Conservation (phyloP, 1,140 invertebrate species). For the Doryteuthis pealeii region DNA sequence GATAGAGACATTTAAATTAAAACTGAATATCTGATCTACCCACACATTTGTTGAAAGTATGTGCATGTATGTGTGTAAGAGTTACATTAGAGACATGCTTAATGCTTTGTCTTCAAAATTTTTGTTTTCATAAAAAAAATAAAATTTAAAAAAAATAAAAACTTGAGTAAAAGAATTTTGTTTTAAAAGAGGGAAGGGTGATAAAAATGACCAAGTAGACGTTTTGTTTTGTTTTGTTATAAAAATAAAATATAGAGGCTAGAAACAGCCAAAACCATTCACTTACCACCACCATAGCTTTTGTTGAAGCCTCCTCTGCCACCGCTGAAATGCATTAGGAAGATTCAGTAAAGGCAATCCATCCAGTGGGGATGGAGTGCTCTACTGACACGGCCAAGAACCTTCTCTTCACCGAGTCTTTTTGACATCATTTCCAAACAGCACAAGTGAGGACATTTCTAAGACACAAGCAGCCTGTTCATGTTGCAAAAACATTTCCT, state of each 20-base stretch:
- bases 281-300: constrained; percentile 53
- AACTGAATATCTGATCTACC: no score
- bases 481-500: constrained; percentile 8
- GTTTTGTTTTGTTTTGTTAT: no score
- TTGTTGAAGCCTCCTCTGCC: constrained; percentile 51
- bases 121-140: no score
- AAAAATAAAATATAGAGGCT: background rate
- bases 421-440: constrained; percentile 5
- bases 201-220: no score
- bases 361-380: background rate
- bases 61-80: no score
- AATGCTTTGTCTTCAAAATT: no score
- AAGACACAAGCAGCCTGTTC: background rate
- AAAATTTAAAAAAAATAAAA: no score
- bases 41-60: no score
- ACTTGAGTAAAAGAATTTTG: no score
- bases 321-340: constrained; percentile 46
- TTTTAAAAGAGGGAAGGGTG: no score
- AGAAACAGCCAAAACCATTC: constrained; percentile 25
- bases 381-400: constrained; percentile 8
- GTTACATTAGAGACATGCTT: no score
- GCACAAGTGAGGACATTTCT: constrained; percentile 8
- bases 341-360: background rate
- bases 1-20: no score
- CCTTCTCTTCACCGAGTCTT: background rate